phyloP scores from a whole-genome alignment of 2,113 vertebrate species.

The Bubo bubo region DNA sequence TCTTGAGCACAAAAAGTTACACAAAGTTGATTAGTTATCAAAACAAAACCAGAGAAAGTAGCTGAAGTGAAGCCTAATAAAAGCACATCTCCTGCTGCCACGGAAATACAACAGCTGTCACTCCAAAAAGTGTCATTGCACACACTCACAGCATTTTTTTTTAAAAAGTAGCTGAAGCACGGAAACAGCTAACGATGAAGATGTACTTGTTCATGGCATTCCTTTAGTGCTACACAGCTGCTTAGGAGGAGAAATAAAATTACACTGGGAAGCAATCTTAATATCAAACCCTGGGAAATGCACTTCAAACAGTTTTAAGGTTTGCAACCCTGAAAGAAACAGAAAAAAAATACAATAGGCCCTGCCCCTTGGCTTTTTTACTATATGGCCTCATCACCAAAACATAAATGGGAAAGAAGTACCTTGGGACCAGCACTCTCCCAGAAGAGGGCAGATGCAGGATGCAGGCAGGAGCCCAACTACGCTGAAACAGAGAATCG shows the following conservation, averaged over 20 bases:
- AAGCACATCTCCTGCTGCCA: background rate
- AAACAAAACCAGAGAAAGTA: background rate
- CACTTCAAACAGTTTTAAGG: background rate
- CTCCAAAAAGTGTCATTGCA: background rate
- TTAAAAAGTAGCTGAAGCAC: background rate
- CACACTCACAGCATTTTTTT: background rate
- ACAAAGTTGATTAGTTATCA: background rate
- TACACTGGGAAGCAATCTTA: background rate
- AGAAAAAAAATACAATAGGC: background rate
- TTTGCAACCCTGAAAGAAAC: background rate
- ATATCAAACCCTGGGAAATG: background rate
- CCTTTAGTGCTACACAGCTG: background rate
- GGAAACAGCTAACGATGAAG: background rate
- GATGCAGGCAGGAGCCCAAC: background rate
- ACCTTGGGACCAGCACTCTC: background rate
- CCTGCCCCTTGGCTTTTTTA: background rate
- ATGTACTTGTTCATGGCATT: background rate
- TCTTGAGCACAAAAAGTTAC: background rate
- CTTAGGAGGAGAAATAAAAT: background rate
- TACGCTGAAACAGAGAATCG: accelerated
- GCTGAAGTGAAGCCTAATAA: background rate
- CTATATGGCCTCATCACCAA: background rate
- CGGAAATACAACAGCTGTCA: background rate
- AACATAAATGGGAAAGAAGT: background rate
- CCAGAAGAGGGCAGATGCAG: background rate